These are phyloP conservation scores for Drosophila carrolli DNA, from an alignment of 1,140 invertebrate genomes.

Conservation along the genomic window DNA sequence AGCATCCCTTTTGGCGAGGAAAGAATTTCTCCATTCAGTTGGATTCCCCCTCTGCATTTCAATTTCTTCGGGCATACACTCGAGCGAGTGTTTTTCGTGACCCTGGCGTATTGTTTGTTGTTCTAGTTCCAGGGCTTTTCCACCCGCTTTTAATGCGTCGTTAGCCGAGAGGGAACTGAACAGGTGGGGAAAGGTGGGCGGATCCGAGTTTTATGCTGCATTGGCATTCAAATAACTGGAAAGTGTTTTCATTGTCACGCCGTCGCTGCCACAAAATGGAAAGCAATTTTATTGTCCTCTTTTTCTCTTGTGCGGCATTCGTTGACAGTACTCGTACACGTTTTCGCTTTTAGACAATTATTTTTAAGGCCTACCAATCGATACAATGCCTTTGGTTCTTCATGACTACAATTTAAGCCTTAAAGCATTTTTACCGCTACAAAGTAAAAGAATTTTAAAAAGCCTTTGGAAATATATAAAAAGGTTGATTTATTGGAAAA, in stretches of 20 bases:
- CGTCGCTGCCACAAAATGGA: conserved; percentile 49
- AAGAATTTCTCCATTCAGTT: not conserved
- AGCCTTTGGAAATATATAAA: no score
- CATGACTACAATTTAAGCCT: conserved; percentile 12
- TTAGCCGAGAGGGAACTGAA: conserved; percentile 3
- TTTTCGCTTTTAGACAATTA: conserved; percentile 64
- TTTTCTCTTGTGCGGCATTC: conserved; percentile 51
- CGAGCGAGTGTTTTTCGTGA: conserved; percentile 42
- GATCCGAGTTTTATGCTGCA: conserved; percentile 50
- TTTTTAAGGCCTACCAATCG: conserved; percentile 48
- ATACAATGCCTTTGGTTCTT: conserved; percentile 27
- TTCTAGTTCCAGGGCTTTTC: conserved; percentile 40
- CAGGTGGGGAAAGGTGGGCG: conserved; percentile 8
- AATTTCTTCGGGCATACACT: conserved; percentile 35
- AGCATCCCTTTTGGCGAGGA: conserved; percentile 3
- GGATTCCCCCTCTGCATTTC: conserved; percentile 28
- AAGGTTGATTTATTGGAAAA: not conserved
- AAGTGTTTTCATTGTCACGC: conserved; percentile 45
- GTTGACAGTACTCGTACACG: conserved; percentile 45
- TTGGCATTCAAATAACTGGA: conserved; percentile 59
- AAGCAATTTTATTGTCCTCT: conserved; percentile 56
- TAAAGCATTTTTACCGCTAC: not conserved
- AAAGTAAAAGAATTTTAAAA: not conserved
- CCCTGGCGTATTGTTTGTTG: conserved; percentile 47
- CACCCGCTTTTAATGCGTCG: conserved; percentile 35